A percentile compares a stretch with the other conserved stretches of the same genome.
phyloP scores from a whole-genome alignment of 1,140 invertebrate species.

The Drosophila tsacasi region DNA sequence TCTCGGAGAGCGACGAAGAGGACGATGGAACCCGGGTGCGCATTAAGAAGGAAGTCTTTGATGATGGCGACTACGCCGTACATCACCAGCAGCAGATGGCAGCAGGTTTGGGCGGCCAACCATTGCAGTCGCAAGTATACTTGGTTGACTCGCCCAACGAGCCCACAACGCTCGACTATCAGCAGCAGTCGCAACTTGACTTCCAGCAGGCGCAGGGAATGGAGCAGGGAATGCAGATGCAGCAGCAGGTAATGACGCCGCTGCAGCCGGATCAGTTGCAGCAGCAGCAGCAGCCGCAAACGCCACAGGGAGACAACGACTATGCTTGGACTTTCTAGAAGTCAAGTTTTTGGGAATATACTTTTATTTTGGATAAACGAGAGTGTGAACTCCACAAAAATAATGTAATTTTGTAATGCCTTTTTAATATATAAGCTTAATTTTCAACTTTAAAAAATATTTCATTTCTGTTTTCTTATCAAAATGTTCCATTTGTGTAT shows the following conservation, averaged over 20 bases:
- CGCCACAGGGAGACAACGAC: slow-evolving; percentile 73
- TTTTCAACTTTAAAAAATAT: not conserved
- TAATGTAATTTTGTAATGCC: slow-evolving; percentile 1
- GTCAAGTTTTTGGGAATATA: too few species aligned
- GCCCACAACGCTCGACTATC: slow-evolving; percentile 38
- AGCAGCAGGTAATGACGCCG: slow-evolving; percentile 21
- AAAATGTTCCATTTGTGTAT: not conserved
- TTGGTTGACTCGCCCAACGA: slow-evolving; percentile 58
- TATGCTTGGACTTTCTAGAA: slow-evolving; percentile 75
- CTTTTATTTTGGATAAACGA: too few species aligned
- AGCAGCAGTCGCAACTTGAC: slow-evolving; percentile 25
- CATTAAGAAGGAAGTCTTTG: slow-evolving; percentile 72
- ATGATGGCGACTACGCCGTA: slow-evolving; percentile 44
- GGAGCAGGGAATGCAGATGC: slow-evolving; percentile 46
- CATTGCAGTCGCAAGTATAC: slow-evolving; percentile 56
- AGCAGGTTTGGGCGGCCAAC: slow-evolving; percentile 6
- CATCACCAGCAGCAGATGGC: slow-evolving; percentile 39
- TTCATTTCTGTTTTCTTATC: too few species aligned
- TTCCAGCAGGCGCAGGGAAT: slow-evolving; percentile 45
- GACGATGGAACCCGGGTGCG: slow-evolving; percentile 62
- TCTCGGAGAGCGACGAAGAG: slow-evolving; percentile 93
- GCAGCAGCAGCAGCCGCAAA: slow-evolving; percentile 30
- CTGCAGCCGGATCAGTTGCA: slow-evolving; percentile 36
- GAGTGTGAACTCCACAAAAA: not conserved
- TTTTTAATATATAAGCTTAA: not conserved